Percentiles rank a stretch among this genome's conserved stretches.
phyloP scores from a whole-genome alignment of 2,113 vertebrate genomes.

The Mobula birostris region DNA sequence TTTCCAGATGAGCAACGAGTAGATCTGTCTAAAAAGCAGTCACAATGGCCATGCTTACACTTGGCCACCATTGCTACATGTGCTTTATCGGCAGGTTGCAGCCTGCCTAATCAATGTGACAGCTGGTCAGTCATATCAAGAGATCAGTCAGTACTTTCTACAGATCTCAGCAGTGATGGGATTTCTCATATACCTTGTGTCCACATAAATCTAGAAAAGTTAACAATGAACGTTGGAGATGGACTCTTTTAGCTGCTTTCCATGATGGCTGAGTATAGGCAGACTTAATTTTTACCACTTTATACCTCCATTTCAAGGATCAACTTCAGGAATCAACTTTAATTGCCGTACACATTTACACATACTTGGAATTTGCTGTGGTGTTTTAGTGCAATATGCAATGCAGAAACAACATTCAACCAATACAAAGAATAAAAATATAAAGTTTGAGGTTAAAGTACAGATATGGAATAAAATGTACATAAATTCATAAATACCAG shows the following conservation, averaged over 20 bases:
- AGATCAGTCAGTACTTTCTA: background rate
- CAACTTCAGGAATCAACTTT: too few species aligned
- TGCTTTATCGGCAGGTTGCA: background rate
- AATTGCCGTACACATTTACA: too few species aligned
- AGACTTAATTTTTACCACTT: background rate
- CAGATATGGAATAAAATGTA: too few species aligned
- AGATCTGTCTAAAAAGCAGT: background rate
- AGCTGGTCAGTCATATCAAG: background rate
- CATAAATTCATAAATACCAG: too few species aligned
- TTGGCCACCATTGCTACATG: too few species aligned
- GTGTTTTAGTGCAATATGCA: too few species aligned
- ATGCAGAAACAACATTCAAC: too few species aligned
- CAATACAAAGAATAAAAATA: too few species aligned
- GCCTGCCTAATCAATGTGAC: background rate
- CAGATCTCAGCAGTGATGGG: background rate
- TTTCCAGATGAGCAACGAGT: background rate
- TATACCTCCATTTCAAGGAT: background rate
- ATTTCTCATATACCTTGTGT: background rate
- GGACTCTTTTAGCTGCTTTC: background rate
- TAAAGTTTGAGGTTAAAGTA: too few species aligned
- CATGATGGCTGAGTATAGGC: background rate
- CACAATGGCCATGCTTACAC: background rate
- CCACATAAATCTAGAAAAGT: background rate
- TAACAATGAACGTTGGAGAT: background rate
- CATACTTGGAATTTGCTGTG: too few species aligned